Base-by-base conservation (phyloP, 1,140 invertebrate genomes). In the Mactra quadrangularis region DNA sequence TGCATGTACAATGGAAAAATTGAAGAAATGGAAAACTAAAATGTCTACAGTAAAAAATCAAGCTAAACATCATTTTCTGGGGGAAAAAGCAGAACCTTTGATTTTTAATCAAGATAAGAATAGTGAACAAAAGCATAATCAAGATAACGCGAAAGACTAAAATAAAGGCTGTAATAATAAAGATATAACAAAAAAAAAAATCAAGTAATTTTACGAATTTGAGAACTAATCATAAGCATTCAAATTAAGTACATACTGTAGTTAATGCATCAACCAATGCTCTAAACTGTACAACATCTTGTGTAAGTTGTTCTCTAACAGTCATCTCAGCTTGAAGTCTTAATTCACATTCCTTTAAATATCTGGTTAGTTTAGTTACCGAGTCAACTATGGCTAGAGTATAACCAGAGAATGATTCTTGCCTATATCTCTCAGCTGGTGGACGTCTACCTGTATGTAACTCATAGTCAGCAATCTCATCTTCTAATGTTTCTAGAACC, bases 261-360 rank as follows among this genome's bases (percentile, higher is more conserved):
- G 91, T 90, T 0, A 91, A 70, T 35, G 90, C 87, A 86, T 92
- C 90, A 45, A 91, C 87, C 6, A 91, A 79, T 17, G 83, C 71
- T 55, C 85, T 83, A 19, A 91, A 75, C 72, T 91, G 89, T 17
- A 72, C 75, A 13, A 92, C 89, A 82, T 92, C 90, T 68, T 92
- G 87, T 25, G 86, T 85, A 19, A 92, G 78, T 53, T 90, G 90
- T 85, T 92, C 90, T 71, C 91, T 66, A 0, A 91, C 84, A 50
- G 86, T 88, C 17, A 83, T 82, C 70, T 92, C 91, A 33, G 86
- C 87, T 52, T 84, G 83, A 22, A 91, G 83, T 59, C 87, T 71
- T 17, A 90, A 53, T 19, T 92, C 91, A 84, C 85, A 90, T 88
- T 92, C 89, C 82, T 85, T 89, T n/a, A 92, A 79, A 81, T 91